phyloP scores from a whole-genome alignment of 2,113 vertebrate species.

The Sarotherodon lohbergeri region DNA sequence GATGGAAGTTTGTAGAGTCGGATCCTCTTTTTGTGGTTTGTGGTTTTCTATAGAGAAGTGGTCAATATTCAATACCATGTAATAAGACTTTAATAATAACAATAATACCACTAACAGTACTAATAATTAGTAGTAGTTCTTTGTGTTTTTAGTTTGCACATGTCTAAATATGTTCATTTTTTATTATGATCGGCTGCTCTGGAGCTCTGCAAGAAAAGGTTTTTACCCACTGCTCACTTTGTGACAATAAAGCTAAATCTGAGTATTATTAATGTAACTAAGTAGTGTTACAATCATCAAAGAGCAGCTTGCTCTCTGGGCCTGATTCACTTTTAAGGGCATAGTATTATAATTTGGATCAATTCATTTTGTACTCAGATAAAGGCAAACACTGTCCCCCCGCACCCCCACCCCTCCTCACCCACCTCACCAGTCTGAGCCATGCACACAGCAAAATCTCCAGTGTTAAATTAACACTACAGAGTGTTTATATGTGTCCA shows the following conservation, averaged over 20 bases:
- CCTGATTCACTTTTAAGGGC: not conserved
- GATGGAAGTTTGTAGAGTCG: not conserved
- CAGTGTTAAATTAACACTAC: no score
- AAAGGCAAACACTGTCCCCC: not conserved
- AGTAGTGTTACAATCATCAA: not conserved
- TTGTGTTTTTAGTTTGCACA: not conserved
- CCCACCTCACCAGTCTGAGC: no score
- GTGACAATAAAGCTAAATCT: not conserved
- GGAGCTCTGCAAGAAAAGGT: not conserved
- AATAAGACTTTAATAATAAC: not conserved
- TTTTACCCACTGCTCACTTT: not conserved
- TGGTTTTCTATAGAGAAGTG: not conserved
- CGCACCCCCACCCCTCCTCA: no score
- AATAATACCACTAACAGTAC: not conserved
- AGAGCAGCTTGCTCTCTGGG: not conserved
- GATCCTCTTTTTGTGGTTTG: not conserved
- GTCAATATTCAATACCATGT: not conserved
- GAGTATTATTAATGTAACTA: not conserved
- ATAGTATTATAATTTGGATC: not conserved
- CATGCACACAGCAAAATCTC: not conserved
- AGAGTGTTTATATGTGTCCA: no score
- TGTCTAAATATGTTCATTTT: not conserved
- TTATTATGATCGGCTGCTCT: rapidly evolving
- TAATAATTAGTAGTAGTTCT: not conserved
- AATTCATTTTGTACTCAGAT: not conserved